phyloP scores from a whole-genome alignment of 1,140 invertebrate species.

The Ips nitidus region DNA sequence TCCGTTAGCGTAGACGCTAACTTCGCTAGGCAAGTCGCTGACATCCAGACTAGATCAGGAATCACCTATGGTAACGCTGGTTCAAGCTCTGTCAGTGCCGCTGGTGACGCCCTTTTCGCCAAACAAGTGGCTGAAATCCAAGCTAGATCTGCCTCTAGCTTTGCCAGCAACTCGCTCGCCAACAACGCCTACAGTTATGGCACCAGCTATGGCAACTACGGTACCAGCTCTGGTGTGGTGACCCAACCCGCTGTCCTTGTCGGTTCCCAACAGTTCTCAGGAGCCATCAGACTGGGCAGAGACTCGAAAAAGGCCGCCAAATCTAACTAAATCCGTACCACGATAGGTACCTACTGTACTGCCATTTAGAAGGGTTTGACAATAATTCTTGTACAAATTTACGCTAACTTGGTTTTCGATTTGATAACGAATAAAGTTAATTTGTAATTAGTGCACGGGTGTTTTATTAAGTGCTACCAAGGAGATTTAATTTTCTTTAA shows the following conservation, averaged over 20 bases:
- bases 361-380: no score
- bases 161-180: background rate
- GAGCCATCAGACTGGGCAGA: conserved; percentile 6
- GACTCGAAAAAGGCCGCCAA: conserved; percentile 11
- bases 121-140: conserved; percentile 4
- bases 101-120: background rate
- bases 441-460: no score
- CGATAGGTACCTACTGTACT: no score
- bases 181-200: background rate
- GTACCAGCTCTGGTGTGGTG: background rate
- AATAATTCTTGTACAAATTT: no score
- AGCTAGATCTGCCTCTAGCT: background rate
- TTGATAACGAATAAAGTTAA: no score
- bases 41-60: conserved; percentile 4
- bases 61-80: background rate
- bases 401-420: no score
- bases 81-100: background rate
- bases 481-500: no score
- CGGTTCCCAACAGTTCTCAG: background rate
- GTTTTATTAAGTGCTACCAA: no score
- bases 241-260: conserved; percentile 13
- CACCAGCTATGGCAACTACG: background rate
- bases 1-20: background rate
- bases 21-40: conserved; percentile 18
- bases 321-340: background rate